phyloP scores from a whole-genome alignment of 1,140 invertebrate genomes.

The Atta texana region DNA sequence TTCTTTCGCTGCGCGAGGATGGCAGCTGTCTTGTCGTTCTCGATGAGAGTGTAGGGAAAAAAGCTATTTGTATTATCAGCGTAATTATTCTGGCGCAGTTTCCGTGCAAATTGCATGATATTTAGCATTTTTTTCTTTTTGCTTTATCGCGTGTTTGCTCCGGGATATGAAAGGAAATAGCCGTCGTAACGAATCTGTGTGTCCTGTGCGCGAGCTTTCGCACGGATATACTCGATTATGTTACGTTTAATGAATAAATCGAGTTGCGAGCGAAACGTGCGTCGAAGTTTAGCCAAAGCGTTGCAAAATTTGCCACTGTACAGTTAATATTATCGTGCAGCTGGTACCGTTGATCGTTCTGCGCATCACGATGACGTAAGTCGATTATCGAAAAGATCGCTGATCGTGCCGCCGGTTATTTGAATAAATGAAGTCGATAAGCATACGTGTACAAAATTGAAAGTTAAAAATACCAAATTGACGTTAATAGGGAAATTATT shows the following conservation, averaged over 20 bases:
- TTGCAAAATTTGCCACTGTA: neutral
- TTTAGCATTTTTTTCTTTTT: constrained; percentile 23
- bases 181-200: constrained; percentile 22
- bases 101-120: constrained; percentile 67
- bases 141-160: neutral
- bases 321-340: constrained; percentile 54
- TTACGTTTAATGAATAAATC: constrained; percentile 52
- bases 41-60: neutral
- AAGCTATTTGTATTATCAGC: constrained; percentile 67
- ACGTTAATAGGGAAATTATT: constrained; percentile 33
- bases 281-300: neutral
- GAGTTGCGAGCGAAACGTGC: neutral
- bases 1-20: constrained; percentile 35
- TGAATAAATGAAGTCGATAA: constrained; percentile 65
- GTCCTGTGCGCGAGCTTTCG: constrained; percentile 30
- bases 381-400: constrained; percentile 57
- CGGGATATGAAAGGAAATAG: constrained; percentile 17
- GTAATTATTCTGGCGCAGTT: constrained; percentile 59
- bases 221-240: constrained; percentile 29
- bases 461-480: constrained; percentile 18
- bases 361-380: constrained; percentile 30
- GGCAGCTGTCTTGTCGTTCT: constrained; percentile 70
- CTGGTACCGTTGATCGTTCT: constrained; percentile 42
- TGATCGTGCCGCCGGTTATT: constrained; percentile 58
- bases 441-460: constrained; percentile 52